phyloP scores from a whole-genome alignment of 2,797 vertebrate genomes.

The Tiaroga cobitis region DNA sequence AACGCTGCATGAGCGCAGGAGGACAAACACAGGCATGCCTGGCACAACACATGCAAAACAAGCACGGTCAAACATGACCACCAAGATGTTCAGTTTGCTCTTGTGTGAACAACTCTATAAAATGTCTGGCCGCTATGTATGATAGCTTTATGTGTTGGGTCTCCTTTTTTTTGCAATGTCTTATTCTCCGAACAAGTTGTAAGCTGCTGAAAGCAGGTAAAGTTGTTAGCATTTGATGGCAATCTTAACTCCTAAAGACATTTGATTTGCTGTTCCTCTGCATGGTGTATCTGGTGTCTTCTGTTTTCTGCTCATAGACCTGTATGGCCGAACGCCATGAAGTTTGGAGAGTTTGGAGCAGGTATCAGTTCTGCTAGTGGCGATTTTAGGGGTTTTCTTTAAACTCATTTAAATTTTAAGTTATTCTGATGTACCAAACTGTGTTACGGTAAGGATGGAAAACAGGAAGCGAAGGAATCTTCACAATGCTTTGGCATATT shows the following conservation, averaged over 20 bases:
- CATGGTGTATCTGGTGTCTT: background rate
- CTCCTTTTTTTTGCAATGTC: constrained; percentile 3
- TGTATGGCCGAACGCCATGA: background rate
- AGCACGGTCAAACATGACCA: constrained; percentile 54
- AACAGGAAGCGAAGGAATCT: background rate
- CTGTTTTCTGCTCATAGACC: background rate
- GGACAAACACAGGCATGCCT: constrained; percentile 58
- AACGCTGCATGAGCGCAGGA: constrained; percentile 52
- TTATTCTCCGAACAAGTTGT: background rate
- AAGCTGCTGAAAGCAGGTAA: background rate
- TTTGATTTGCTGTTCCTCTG: background rate
- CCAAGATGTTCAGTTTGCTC: constrained; percentile 55
- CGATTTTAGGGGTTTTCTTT: background rate
- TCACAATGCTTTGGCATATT: background rate
- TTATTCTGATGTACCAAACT: background rate
- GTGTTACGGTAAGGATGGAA: background rate
- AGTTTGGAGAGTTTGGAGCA: background rate
- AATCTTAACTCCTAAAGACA: background rate
- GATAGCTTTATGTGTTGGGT: constrained; percentile 25
- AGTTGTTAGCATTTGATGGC: background rate
- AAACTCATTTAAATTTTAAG: background rate
- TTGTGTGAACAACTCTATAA: constrained; percentile 52
- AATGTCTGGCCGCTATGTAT: constrained; percentile 23
- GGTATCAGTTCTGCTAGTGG: background rate
- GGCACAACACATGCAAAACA: constrained; percentile 49